These are phyloP conservation scores for Melinaea menophilus DNA, from an alignment of 2,888 invertebrate species.

Conservation along the genomic window DNA sequence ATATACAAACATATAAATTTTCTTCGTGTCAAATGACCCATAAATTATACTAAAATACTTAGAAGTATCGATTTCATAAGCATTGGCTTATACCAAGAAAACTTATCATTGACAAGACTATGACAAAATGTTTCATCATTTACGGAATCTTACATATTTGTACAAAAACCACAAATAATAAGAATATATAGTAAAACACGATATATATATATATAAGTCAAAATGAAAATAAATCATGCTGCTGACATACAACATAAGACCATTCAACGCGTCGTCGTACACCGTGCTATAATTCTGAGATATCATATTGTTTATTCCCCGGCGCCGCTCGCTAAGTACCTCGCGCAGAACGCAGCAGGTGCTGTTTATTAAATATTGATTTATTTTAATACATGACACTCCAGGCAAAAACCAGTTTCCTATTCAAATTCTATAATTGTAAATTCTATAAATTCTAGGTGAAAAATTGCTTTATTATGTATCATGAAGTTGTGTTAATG, in stretches of 20 bases:
- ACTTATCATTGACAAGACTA: too few relatives aligned
- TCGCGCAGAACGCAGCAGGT: constrained; percentile 25
- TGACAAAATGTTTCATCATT: too few relatives aligned
- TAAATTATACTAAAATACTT: too few relatives aligned
- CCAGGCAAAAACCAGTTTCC: neutral
- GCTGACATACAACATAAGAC: constrained; percentile 30
- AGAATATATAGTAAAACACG: neutral
- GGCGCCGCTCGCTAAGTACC: constrained; percentile 31
- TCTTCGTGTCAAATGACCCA: too few relatives aligned
- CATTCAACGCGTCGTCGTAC: constrained; percentile 40
- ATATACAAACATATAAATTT: too few relatives aligned
- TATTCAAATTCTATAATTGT: constrained; percentile 4
- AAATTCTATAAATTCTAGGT: neutral
- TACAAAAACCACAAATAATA: too few relatives aligned
- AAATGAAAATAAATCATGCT: constrained; percentile 1
- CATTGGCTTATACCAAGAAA: too few relatives aligned
- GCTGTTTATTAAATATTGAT: constrained; percentile 8
- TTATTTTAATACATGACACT: neutral
- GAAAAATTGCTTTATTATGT: constrained; percentile 1
- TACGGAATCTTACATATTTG: too few relatives aligned
- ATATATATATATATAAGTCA: neutral
- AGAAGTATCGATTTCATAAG: too few relatives aligned
- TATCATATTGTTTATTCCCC: constrained; percentile 39
- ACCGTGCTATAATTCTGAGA: constrained; percentile 48
- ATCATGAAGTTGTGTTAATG: neutral